Evolutionary conservation across 2,113 vertebrate species (phyloP), one percentile per base, ranked within the genome.

Genomic region (Campylorhamphus procurvoides): DNA sequence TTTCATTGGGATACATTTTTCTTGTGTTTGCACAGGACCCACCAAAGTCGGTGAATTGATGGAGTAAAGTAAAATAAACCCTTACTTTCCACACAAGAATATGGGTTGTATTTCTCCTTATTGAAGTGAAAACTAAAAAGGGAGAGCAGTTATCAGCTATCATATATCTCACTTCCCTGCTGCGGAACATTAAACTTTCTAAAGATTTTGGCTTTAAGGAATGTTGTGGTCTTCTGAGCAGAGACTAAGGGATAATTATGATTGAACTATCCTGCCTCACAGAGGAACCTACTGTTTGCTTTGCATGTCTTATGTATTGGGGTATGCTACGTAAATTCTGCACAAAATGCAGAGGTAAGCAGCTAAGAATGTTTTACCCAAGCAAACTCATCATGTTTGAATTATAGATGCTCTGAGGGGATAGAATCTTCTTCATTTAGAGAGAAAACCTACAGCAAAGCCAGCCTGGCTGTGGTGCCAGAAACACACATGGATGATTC

Each of bases 331-430:
- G 55, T 82, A 71, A 93, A 91, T 89, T 88, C 68, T 84, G 68
- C 75, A 94, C 78, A 94, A 94, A 96, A 77, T 86, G 84, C 92
- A 91, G 64, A 84, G 91, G 46, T 82, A 88, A 96, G 94, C 93
- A 94, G 73, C 66, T 69, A 64, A 79, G 66, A 37, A 63, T 58
- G 24, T 88, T 92, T 88, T 87, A 44, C 52, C 40, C 87, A 78
- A 95, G 56, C 59, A 92, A 97, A 86, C 39, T 90, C 29, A 64
- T 66, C 50, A 4, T 90, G 50, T 88, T 87, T 94, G 63, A 52
- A 80, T 94, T 85, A 55, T 44, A 28, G 71, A 58, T 74, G 74
- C 62, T 91, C 40, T 47, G 31, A 74, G 31, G 42, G 37, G 25
- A 71, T 75, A 89, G 18, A 27, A 50, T 22, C 3, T 2, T 89